A percentile compares a stretch with the other conserved stretches of the same genome.
Conservation (phyloP, 2,797 vertebrate species). For the Semotilus atromaculatus region DNA sequence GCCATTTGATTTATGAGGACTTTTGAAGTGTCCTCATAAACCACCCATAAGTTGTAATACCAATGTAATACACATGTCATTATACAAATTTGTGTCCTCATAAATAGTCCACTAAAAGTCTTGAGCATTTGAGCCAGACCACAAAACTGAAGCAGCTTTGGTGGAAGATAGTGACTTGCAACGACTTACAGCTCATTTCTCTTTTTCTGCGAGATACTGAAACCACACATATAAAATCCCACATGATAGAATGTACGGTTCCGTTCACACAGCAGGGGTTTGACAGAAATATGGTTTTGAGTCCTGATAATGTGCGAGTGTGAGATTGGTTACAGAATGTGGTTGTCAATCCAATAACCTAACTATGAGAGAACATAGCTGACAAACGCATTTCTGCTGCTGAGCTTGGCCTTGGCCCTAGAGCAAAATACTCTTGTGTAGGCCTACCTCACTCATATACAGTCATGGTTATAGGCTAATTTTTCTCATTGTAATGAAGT, state of each 20-base stretch:
- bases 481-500: not conserved
- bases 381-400: not conserved
- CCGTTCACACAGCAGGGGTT: not conserved
- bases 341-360: not conserved
- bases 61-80: no score
- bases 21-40: no score
- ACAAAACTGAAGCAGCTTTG: not conserved
- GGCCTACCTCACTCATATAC: not conserved
- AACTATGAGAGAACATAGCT: not conserved
- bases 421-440: not conserved
- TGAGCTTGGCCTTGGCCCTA: not conserved
- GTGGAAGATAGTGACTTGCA: not conserved
- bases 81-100: no score
- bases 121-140: not conserved
- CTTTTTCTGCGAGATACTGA: not conserved
- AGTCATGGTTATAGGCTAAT: not conserved
- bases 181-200: not conserved
- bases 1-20: no score
- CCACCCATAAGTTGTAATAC: no score
- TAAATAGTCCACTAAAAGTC: not conserved
- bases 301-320: not conserved
- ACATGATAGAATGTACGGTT: not conserved
- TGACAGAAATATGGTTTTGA: not conserved
- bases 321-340: not conserved
- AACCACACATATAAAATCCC: not conserved